Evolutionary conservation across 2,113 vertebrate species (phyloP).

Genomic region (Toxotes jaculatrix): DNA sequence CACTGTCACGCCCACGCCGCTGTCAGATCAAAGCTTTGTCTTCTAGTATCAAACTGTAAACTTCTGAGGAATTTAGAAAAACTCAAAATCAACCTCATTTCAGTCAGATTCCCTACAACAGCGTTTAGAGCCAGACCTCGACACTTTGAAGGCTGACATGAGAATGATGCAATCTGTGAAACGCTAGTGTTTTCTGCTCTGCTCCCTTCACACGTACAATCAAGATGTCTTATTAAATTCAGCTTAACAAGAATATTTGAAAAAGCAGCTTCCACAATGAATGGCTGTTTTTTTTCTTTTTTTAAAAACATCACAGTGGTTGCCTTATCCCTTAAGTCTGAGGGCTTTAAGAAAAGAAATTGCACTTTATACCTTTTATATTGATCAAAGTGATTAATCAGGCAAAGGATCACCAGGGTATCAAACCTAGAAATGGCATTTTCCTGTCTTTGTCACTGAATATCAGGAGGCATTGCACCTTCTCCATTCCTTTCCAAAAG

Average conservation of each 20-base stretch:
- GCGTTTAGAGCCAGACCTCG: conserved; percentile 10
- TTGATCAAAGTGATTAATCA: conserved; percentile 28
- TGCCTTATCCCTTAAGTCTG: conserved; percentile 18
- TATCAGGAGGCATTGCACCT: neutral
- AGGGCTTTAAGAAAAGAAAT: conserved; percentile 11
- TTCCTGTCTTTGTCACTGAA: conserved; percentile 6
- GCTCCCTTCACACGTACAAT: conserved; percentile 35
- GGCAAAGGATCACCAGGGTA: conserved; percentile 20
- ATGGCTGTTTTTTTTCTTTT: neutral
- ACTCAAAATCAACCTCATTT: conserved; percentile 7
- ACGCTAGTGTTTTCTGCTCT: conserved; percentile 14
- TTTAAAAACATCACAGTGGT: conserved; percentile 6
- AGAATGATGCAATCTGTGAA: conserved; percentile 66
- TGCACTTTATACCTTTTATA: neutral
- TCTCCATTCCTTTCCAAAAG: neutral
- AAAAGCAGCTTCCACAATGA: neutral
- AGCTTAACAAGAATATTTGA: conserved; percentile 3
- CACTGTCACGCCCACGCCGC: conserved; percentile 53
- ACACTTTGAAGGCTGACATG: conserved; percentile 27
- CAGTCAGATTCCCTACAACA: conserved; percentile 23
- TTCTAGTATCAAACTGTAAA: conserved; percentile 35
- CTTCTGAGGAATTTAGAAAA: neutral
- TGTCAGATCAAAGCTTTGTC: conserved; percentile 66
- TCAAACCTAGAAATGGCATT: neutral
- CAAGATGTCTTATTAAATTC: conserved; percentile 7